Evolutionary conservation across 2,113 vertebrate genomes (phyloP).

Genomic region (Diglossa brunneiventris): DNA sequence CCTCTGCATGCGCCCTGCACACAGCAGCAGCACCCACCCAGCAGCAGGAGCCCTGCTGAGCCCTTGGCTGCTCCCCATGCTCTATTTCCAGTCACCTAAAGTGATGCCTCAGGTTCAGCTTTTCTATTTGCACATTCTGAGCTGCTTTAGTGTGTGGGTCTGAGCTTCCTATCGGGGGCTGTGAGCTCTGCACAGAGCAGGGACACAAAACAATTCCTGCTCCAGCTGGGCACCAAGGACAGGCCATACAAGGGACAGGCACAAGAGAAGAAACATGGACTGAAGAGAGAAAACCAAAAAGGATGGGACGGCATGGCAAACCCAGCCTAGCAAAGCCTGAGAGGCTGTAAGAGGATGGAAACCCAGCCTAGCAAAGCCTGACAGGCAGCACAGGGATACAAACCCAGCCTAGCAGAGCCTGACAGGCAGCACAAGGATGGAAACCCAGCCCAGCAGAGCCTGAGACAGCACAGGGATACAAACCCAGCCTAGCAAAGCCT

Average conservation of each 20-base stretch:
- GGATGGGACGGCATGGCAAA: not conserved
- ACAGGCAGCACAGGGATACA: too few relatives aligned
- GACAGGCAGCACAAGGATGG: not conserved
- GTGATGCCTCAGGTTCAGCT: accelerated
- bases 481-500: too few relatives aligned
- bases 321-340: not conserved
- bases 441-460: not conserved
- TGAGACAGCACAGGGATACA: too few relatives aligned
- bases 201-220: not conserved
- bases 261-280: not conserved
- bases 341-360: not conserved
- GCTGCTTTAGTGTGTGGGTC: not conserved
- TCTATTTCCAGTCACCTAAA: not conserved
- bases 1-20: not conserved
- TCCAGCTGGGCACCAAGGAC: not conserved
- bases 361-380: not conserved
- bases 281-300: not conserved
- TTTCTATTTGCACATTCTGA: not conserved
- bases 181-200: not conserved
- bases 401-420: too few relatives aligned
- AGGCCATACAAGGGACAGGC: not conserved
- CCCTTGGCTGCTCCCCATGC: not conserved
- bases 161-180: not conserved
- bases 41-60: accelerated
- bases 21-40: accelerated